Percentiles rank a stretch among this genome's conserved stretches.
Evolutionary conservation across 2,113 vertebrate genomes (phyloP).

Genomic region (Dinomys branickii): DNA sequence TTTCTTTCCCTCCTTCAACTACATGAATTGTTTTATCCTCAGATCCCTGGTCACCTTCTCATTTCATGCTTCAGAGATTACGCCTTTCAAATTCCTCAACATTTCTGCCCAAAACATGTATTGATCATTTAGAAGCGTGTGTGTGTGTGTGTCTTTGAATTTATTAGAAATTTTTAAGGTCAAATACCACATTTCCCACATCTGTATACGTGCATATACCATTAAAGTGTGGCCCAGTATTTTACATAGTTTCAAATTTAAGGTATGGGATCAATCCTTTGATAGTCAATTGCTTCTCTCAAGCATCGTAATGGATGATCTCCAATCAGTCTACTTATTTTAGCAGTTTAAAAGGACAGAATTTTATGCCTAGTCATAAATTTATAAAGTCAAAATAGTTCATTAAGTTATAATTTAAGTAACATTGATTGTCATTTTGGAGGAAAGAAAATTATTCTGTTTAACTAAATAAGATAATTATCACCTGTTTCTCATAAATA

Average conservation of each 20-base stretch:
- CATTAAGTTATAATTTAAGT: background rate
- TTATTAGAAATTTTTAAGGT: background rate
- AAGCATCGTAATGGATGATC: background rate
- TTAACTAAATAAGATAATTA: background rate
- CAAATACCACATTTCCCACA: background rate
- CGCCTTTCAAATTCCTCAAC: background rate
- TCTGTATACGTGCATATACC: background rate
- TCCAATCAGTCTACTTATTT: background rate
- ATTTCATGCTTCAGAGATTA: background rate
- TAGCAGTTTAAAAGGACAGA: background rate
- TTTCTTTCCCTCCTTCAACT: background rate
- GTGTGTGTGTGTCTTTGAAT: background rate
- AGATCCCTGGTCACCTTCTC: background rate
- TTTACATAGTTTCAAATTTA: background rate
- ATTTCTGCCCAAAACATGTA: background rate
- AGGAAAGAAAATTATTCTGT: background rate
- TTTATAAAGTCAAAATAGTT: constrained; percentile 10
- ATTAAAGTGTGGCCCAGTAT: background rate
- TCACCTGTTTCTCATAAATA: background rate
- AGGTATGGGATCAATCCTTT: background rate
- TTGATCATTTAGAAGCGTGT: background rate
- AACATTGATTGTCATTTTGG: background rate
- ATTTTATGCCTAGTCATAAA: background rate
- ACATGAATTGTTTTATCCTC: background rate
- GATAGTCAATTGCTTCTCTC: background rate